Evolutionary conservation across 2,113 vertebrate species (phyloP).

Genomic region (Sialia sialis): DNA sequence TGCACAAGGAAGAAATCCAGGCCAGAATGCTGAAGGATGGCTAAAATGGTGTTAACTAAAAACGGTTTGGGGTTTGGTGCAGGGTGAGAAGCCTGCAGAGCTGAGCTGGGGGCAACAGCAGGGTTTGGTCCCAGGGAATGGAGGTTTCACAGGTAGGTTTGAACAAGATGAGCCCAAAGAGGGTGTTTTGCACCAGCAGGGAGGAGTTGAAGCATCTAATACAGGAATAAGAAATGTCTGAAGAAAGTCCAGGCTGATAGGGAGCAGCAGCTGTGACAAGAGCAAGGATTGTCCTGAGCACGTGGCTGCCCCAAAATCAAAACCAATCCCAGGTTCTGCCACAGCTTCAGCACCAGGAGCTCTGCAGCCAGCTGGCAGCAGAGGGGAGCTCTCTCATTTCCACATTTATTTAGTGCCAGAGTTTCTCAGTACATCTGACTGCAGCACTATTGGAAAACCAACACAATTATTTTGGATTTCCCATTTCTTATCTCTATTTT

Average conservation of each 20-base stretch:
- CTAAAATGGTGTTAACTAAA: not conserved
- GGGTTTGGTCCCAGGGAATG: not conserved
- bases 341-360: not conserved
- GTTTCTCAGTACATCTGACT: not conserved
- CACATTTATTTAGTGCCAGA: not conserved
- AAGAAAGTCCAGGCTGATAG: not conserved
- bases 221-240: not conserved
- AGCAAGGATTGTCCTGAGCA: not conserved
- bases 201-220: not conserved
- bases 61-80: not conserved
- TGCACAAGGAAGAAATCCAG: not conserved
- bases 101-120: not conserved
- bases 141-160: not conserved
- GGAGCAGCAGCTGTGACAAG: not conserved
- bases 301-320: not conserved
- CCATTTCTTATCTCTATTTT: not conserved
- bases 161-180: not conserved
- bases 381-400: not conserved
- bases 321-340: not conserved
- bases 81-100: not conserved
- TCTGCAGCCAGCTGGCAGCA: conserved; percentile 31
- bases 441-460: not conserved
- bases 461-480: not conserved
- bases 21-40: not conserved
- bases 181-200: rapidly evolving